Evolutionary conservation across 2,888 invertebrate species (phyloP), one percentile per base, ranked within the genome.

Genomic region (Strigamia maritima): DNA sequence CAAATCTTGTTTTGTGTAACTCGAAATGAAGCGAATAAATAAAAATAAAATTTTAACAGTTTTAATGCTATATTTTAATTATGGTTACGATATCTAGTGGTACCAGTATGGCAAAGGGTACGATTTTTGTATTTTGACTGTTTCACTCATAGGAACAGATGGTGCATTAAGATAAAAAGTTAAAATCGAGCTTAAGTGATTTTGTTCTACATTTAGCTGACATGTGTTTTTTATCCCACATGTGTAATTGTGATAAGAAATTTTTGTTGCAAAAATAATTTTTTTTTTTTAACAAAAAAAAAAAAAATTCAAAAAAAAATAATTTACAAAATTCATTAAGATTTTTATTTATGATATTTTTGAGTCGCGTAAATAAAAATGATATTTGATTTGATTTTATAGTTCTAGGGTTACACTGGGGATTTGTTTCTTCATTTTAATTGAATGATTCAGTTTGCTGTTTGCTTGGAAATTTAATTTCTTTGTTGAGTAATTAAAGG

Each of bases 181-280:
- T 49, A 49, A 49, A 49, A 49, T 49, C 49, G 12, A 49, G 49
- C 49, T 10, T 49, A 49, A 49, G 49, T 49, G 49, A 49, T n/a
- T 49, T 49, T 49, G 49, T 49, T 49, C 49, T 49, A 10, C 49
- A 49, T 49, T 49, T 49, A 49, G 49, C 49, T 49, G n/a, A 49
- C 49, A 49, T 49, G 49, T 49, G 49, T 49, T 49, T 49, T 49
- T 49, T 49, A 49, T 49, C 49, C 49, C 49, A 49, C 49, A 49
- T 10, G 49, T n/a, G 49, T 49, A 49, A n/a, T 49, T 14, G 14
- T 49, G 49, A 49, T 49, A 49, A 49, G 49, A 10, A n/a, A 31
- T 31, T 49, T 49, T 49, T 49, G 49, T 49, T 10, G 12, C 49
- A 49, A 49, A 49, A 49, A 49, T 49, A 10, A 40, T 40, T 40